Percentiles rank a stretch among this genome's conserved stretches.
Conservation (phyloP, 2,888 invertebrate genomes). For the Boloria selene region DNA sequence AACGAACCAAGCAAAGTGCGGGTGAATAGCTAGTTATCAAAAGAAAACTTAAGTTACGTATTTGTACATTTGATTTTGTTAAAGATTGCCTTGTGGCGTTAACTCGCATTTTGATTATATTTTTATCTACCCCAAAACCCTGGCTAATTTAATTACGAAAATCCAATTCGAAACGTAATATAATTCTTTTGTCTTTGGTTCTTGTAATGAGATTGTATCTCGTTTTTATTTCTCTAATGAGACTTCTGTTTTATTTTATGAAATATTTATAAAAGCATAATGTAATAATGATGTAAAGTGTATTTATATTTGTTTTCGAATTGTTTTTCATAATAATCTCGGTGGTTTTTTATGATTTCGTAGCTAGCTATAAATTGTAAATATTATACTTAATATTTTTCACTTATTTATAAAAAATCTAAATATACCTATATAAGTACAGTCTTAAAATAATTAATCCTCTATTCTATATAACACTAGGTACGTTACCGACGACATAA, state of each 20-base stretch:
- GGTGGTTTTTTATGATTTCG: too few relatives aligned
- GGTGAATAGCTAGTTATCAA: not conserved
- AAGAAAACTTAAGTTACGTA: conserved; percentile 6
- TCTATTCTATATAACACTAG: too few relatives aligned
- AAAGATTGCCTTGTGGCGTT: not conserved
- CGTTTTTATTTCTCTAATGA: conserved; percentile 11
- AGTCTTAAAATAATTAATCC: too few relatives aligned
- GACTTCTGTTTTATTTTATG: conserved; percentile 19
- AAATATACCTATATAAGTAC: too few relatives aligned
- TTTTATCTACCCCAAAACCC: conserved; percentile 5
- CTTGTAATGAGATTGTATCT: conserved; percentile 19
- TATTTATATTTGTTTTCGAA: not conserved
- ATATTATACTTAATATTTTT: too few relatives aligned
- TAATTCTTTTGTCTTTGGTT: conserved; percentile 18
- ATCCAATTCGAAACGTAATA: conserved; percentile 20
- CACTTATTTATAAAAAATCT: too few relatives aligned
- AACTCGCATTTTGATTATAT: conserved; percentile 5
- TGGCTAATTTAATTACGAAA: conserved; percentile 17
- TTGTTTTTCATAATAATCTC: not conserved
- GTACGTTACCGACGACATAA: too few relatives aligned
- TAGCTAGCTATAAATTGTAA: too few relatives aligned
- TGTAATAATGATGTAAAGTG: not conserved
- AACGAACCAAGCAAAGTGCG: too few relatives aligned
- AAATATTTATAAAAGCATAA: conserved; percentile 5
- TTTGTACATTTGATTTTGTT: not conserved